Conservation (phyloP, 1,140 invertebrate species). For the Cephus cinctus region DNA sequence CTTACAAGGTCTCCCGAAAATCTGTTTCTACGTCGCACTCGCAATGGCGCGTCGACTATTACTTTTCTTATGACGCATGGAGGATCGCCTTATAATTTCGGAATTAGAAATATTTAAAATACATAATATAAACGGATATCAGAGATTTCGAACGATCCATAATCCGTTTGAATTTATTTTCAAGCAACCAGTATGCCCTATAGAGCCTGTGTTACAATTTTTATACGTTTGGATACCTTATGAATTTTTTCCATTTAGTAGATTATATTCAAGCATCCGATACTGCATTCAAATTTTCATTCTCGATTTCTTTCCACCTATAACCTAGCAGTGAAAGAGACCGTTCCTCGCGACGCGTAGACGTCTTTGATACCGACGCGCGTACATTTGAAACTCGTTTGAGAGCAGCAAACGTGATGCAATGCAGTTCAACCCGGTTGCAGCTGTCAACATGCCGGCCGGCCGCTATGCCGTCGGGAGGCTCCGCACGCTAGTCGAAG, state of each 20-base stretch:
- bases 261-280: background rate
- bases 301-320: background rate
- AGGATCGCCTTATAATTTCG: too few species aligned
- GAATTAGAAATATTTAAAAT: too few species aligned
- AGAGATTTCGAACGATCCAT: slow-evolving; percentile 11
- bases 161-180: too few species aligned
- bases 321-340: background rate
- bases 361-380: background rate
- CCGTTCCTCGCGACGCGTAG: background rate
- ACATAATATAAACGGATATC: too few species aligned
- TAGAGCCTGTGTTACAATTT: background rate
- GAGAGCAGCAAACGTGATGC: background rate
- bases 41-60: too few species aligned
- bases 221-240: background rate
- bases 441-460: slow-evolving; percentile 2
- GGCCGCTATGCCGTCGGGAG: background rate
- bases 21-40: too few species aligned
- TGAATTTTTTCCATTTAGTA: background rate
- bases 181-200: too few species aligned
- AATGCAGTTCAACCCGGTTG: background rate
- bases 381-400: slow-evolving; percentile 6
- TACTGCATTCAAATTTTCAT: background rate
- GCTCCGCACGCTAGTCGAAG: too few species aligned
- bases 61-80: too few species aligned
- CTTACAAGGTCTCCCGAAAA: too few species aligned